phyloP scores from a whole-genome alignment of 2,113 vertebrate species.

The Heliornis fulica region DNA sequence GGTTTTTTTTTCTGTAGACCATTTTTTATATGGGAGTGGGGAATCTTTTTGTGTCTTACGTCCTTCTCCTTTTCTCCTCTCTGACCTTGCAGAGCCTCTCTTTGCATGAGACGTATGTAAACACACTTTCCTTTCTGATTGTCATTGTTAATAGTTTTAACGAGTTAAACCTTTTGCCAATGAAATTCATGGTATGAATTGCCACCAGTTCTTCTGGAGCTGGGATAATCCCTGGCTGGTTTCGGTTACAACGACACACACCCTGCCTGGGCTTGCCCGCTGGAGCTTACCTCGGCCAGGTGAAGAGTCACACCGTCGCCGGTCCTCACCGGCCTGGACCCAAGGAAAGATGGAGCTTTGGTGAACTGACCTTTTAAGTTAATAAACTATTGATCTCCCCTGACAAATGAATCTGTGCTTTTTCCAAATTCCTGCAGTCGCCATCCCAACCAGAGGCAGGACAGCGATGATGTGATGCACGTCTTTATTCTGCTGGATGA shows the following conservation, averaged over 20 bases:
- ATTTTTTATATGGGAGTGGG: constrained; percentile 62
- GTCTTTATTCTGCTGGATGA: neutral
- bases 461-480: neutral
- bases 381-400: constrained; percentile 76
- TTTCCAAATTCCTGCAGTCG: neutral
- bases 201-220: constrained; percentile 13
- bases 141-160: constrained; percentile 63
- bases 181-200: constrained; percentile 53
- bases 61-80: constrained; percentile 13
- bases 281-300: constrained; percentile 2
- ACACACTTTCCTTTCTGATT: constrained; percentile 62
- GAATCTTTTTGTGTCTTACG: neutral
- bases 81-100: constrained; percentile 17
- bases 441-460: neutral
- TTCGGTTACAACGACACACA: neutral
- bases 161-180: constrained; percentile 60
- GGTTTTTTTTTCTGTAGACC: constrained; percentile 53
- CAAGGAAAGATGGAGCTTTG: constrained; percentile 39
- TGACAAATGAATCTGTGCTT: constrained; percentile 23
- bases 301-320: neutral
- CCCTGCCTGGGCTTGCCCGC: constrained; percentile 24
- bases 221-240: constrained; percentile 47
- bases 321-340: neutral
- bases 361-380: constrained; percentile 65
- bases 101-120: constrained; percentile 59